Conservation (phyloP, 2,888 invertebrate species). For the Drosophila buzzatii region DNA sequence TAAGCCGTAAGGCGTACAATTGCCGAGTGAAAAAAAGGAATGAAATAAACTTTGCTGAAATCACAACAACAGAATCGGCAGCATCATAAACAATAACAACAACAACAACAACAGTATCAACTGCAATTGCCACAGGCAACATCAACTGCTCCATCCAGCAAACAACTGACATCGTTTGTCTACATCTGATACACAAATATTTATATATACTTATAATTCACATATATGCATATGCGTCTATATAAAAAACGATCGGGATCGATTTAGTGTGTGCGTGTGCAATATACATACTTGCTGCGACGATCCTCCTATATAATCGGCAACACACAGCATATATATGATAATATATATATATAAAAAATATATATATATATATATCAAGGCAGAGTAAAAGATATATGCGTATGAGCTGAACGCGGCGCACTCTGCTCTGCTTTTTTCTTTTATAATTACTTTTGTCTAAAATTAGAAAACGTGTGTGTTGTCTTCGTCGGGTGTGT, state of each 20-base stretch:
- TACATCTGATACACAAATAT: constrained; percentile 46
- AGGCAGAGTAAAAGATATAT: constrained; percentile 77
- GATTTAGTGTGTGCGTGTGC: constrained; percentile 58
- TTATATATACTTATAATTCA: constrained; percentile 42
- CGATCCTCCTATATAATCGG: constrained; percentile 73
- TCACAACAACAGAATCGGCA: constrained; percentile 31
- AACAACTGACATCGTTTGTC: constrained; percentile 75
- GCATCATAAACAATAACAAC: constrained; percentile 26
- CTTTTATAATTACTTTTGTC: constrained; percentile 85
- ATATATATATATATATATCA: constrained; percentile 62
- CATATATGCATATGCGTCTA: constrained; percentile 22
- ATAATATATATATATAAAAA: constrained; percentile 17
- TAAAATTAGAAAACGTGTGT: constrained; percentile 85
- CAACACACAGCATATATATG: constrained; percentile 13
- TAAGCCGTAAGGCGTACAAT: constrained; percentile 24
- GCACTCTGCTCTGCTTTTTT: constrained; percentile 82
- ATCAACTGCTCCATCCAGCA: constrained; percentile 50
- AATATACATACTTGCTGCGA: constrained; percentile 58
- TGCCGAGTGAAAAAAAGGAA: constrained; percentile 20
- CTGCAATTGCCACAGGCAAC: constrained; percentile 42
- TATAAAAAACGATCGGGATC: constrained; percentile 54
- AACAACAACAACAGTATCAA: constrained; percentile 38
- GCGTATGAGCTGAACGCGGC: constrained; percentile 79
- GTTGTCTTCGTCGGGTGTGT: constrained; percentile 78
- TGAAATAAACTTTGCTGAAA: constrained; percentile 46